A percentile compares a stretch with the other conserved stretches of the same genome.
Evolutionary conservation across 2,113 vertebrate genomes (phyloP).

Genomic region (Corythornis vintsioides): DNA sequence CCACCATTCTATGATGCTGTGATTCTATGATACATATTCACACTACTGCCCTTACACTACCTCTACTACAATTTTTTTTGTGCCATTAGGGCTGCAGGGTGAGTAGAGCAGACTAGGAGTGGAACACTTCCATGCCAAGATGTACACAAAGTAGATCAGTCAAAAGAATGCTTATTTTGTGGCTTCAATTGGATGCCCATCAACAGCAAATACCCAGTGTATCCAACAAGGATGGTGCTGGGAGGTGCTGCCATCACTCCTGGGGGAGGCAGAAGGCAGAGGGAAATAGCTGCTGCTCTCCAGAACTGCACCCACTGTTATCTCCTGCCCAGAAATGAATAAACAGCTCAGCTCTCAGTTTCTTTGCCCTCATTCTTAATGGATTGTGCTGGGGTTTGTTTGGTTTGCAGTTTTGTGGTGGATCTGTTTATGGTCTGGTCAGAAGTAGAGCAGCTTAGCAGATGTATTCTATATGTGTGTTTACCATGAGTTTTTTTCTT

Average conservation of each 20-base stretch:
- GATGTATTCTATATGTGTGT: neutral
- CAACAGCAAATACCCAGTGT: fast-evolving
- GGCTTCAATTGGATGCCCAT: neutral
- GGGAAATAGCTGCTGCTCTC: neutral
- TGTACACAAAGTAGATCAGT: neutral
- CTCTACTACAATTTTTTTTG: neutral
- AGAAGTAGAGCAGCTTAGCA: neutral
- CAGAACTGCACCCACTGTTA: neutral
- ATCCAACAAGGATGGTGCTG: neutral
- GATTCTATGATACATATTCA: neutral
- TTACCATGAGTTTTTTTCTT: neutral
- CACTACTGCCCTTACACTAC: fast-evolving
- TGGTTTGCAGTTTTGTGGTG: neutral
- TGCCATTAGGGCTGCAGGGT: neutral
- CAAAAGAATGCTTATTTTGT: neutral
- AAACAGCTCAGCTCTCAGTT: neutral
- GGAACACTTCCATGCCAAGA: neutral
- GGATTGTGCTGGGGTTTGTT: neutral
- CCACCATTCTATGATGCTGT: too few relatives aligned
- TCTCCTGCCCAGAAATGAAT: neutral
- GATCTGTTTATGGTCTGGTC: neutral
- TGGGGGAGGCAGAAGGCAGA: neutral
- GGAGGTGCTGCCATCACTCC: neutral
- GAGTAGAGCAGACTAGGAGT: neutral
- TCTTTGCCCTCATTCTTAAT: neutral